Conservation (phyloP, 1,140 invertebrate species). For the Proales similis region DNA sequence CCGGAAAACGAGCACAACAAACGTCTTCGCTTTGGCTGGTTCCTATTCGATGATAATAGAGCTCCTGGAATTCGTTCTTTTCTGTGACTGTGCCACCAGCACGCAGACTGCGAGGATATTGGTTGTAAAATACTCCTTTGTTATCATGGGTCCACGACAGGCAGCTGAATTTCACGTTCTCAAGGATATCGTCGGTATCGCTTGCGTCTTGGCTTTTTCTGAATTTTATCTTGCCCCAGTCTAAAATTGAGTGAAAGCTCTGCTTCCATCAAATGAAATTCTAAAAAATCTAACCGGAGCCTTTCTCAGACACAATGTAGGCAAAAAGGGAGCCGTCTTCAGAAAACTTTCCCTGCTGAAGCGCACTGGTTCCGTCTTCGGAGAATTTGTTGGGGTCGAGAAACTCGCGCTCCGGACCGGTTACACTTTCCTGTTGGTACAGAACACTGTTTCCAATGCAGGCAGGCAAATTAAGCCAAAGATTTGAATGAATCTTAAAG, state of each 20-base stretch:
- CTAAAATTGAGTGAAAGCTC: too few species aligned
- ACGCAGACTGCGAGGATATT: slow-evolving; percentile 70
- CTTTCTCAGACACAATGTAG: slow-evolving; percentile 70
- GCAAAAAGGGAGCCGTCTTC: slow-evolving; percentile 81
- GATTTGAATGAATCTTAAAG: slow-evolving; percentile 9
- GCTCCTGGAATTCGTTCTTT: slow-evolving; percentile 76
- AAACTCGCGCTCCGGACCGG: slow-evolving; percentile 75
- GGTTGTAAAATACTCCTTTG: slow-evolving; percentile 84
- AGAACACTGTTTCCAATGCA: slow-evolving; percentile 68
- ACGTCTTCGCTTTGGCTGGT: slow-evolving; percentile 81
- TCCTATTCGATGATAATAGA: slow-evolving; percentile 82
- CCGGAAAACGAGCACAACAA: slow-evolving; percentile 77
- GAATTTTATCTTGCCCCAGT: slow-evolving; percentile 37
- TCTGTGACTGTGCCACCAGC: slow-evolving; percentile 83
- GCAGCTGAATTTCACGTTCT: slow-evolving; percentile 81
- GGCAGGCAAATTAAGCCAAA: too few species aligned
- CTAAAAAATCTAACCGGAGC: too few species aligned
- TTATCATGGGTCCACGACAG: slow-evolving; percentile 92
- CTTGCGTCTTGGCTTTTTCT: slow-evolving; percentile 65
- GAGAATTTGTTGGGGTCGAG: slow-evolving; percentile 87
- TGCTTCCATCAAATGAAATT: too few species aligned
- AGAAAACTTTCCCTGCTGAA: slow-evolving; percentile 72
- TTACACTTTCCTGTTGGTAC: slow-evolving; percentile 76
- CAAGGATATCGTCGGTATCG: slow-evolving; percentile 70
- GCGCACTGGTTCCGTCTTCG: slow-evolving; percentile 81